Conservation (phyloP, 1,140 invertebrate genomes). For the Ips nitidus region DNA sequence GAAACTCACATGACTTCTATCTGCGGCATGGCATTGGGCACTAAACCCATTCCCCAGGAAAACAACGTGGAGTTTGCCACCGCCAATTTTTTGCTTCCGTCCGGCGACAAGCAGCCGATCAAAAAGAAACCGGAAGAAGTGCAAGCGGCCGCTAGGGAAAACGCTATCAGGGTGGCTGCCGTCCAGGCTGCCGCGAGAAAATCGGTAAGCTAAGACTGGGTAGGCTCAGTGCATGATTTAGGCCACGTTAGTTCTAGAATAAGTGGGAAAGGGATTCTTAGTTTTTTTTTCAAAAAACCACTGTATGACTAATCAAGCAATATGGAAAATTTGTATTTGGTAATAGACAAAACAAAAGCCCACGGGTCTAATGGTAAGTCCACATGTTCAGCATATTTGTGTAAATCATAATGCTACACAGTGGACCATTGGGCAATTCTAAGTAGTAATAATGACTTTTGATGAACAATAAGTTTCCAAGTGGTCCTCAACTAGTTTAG, state of each 20-base stretch:
- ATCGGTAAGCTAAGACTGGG: constrained; percentile 15
- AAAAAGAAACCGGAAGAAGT: constrained; percentile 38
- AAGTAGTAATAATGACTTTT: too few relatives aligned
- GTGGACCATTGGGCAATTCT: too few relatives aligned
- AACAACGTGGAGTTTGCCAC: constrained; percentile 71
- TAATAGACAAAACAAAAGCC: too few relatives aligned
- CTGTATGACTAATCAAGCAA: too few relatives aligned
- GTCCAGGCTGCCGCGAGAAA: constrained; percentile 20
- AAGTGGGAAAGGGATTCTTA: too few relatives aligned
- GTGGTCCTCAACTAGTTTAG: too few relatives aligned
- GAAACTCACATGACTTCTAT: constrained; percentile 99
- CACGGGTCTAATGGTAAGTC: too few relatives aligned
- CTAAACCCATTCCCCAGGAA: constrained; percentile 77
- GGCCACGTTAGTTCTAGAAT: too few relatives aligned
- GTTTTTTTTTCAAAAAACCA: neutral
- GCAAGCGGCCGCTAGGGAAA: constrained; percentile 20
- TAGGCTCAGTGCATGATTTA: neutral
- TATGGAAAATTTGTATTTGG: too few relatives aligned
- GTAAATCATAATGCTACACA: too few relatives aligned
- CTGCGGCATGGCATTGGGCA: constrained; percentile 95
- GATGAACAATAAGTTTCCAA: too few relatives aligned
- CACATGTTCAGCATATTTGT: too few relatives aligned
- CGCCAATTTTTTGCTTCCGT: constrained; percentile 91
- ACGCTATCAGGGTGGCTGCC: constrained; percentile 14
- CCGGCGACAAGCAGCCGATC: constrained; percentile 61